Evolutionary conservation across 2,797 vertebrate species (phyloP), one percentile per base, ranked within the genome.

Genomic region (Hippocampus kuda): DNA sequence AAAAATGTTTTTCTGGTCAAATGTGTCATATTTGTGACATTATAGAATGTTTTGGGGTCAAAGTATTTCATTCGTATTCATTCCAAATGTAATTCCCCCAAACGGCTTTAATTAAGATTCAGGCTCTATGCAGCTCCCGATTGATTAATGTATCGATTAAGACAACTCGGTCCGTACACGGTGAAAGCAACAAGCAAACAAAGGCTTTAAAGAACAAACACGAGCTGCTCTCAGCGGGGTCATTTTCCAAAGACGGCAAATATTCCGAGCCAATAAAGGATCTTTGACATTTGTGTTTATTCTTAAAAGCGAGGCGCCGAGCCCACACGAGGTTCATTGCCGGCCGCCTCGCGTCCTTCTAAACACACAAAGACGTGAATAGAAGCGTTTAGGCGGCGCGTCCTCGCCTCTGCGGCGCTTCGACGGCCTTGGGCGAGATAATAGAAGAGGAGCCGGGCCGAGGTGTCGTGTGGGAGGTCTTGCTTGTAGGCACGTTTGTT

Each of bases 371-470:
- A 79, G 79, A 86, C 81, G 81, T 78, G 66, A 74, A 84, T 75
- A 74, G 79, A 89, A 86, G 84, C 83, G 79, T 85, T 87, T 79
- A 84, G 78, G 76, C 81, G 81, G 81, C 78, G 65, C 61, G 76
- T 78, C 70, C 81, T 82, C 71, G 63, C 75, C 76, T 79, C 67
- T 59, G 34, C 13, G 12, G 60, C 41, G 76, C 67, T 77, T 68
- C 3, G 64, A 34, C 15, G 66, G 80, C 86, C 83, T 85, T 79
- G 57, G 62, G 84, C 81, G 66, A 83, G 68, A 79, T 75, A 85
- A 81, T 78, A 77, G 67, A 30, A 79, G 74, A 74, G 34, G 82
- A 73, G 73, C 78, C 70, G 53, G 68, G 59, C 4, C 4, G 57
- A 72, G 76, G 68, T 69, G n/a, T 18, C 46, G 77, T 69, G 80